These are phyloP conservation scores for Zaprionus gabonicus DNA, from an alignment of 1,140 invertebrate genomes.

Conservation along the genomic window DNA sequence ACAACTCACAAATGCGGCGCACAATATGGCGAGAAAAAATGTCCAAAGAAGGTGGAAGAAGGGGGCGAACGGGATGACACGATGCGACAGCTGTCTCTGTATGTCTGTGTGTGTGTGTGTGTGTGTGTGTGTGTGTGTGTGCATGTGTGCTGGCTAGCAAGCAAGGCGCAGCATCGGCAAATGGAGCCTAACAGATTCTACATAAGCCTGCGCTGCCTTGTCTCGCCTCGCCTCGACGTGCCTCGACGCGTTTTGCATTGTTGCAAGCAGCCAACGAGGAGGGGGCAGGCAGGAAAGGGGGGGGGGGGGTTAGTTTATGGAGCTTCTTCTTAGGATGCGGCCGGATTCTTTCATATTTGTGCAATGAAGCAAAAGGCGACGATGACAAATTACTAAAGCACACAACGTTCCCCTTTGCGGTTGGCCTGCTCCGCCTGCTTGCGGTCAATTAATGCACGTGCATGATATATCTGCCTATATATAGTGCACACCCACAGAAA, in stretches of 20 bases:
- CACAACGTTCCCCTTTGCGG: neutral
- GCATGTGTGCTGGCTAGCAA: neutral
- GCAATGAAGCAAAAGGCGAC: conserved; percentile 12
- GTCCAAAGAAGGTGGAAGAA: neutral
- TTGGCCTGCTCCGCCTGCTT: neutral
- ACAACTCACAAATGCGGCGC: conserved; percentile 38
- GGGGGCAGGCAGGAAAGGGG: neutral
- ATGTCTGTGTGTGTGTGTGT: neutral
- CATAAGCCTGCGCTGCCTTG: neutral
- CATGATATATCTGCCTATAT: conserved; percentile 1
- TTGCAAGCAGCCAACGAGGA: neutral
- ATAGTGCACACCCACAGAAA: neutral
- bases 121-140: neutral
- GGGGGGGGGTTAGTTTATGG: neutral
- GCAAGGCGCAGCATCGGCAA: conserved; percentile 3
- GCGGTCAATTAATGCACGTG: conserved; percentile 13
- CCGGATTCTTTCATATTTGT: conserved; percentile 17
- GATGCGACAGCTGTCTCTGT: neutral
- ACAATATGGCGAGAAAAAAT: conserved; percentile 51
- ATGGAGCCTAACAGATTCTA: conserved; percentile 13
- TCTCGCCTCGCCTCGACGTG: neutral
- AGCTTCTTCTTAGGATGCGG: neutral
- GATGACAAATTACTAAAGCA: conserved; percentile 19
- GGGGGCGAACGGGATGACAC: neutral
- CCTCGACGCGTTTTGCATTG: conserved; percentile 11